These are phyloP conservation scores for Phengaris alcon DNA, from an alignment of 2,888 invertebrate genomes.

Conservation along the genomic window DNA sequence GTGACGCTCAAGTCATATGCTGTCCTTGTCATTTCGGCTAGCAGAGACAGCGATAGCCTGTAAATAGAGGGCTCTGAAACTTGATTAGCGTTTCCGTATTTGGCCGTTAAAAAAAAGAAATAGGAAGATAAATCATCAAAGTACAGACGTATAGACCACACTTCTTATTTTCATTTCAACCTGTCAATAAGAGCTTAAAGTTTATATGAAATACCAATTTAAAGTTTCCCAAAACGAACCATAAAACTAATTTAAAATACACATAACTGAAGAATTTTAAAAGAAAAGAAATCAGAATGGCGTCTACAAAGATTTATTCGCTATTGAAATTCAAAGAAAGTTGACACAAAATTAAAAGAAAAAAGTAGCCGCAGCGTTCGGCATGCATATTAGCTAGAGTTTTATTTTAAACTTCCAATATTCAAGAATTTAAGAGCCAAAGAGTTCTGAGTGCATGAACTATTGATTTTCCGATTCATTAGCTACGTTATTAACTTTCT, in stretches of 20 bases:
- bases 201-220: conserved; percentile 9
- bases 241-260: conserved; percentile 23
- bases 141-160: no score
- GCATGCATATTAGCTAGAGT: conserved; percentile 29
- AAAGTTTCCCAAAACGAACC: not conserved
- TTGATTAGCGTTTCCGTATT: no score
- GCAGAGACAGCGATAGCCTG: no score
- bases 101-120: no score
- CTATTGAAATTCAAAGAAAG: conserved; percentile 29
- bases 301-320: conserved; percentile 23
- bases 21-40: no score
- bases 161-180: not conserved
- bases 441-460: conserved; percentile 21
- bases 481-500: conserved; percentile 4
- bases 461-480: conserved; percentile 25
- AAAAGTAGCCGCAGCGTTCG: conserved; percentile 22
- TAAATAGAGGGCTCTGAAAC: no score
- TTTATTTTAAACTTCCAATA: conserved; percentile 25
- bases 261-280: conserved; percentile 17
- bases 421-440: conserved; percentile 19
- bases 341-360: conserved; percentile 29
- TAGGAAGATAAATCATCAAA: no score
- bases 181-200: conserved; percentile 1
- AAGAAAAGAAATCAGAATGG: conserved; percentile 24
- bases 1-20: no score